Evolutionary conservation across 1,140 invertebrate genomes (phyloP), one percentile per base, ranked within the genome.

Genomic region (Zaprionus vittiger): DNA sequence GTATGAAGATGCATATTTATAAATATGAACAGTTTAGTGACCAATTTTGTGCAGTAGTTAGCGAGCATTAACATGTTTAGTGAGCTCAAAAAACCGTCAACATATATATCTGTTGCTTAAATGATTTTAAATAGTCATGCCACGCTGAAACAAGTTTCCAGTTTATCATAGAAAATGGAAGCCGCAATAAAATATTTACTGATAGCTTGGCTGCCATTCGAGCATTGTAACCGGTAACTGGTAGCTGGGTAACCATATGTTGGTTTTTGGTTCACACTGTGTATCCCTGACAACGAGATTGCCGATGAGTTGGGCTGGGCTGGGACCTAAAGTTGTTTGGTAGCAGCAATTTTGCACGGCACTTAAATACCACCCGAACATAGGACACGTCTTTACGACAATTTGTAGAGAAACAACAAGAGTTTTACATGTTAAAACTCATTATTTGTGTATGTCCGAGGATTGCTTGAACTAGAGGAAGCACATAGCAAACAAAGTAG

Each of bases 171-270:
- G 47, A 52, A 52, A 52, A 52, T 22, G 17, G 47, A 22, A 52
- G 47, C 41, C n/a, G 22, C 47, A 52, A 52, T 52, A 24, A 52
- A 52, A 52, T 52, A 52, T 52, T 52, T 52, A 22, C 47, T 9
- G 11, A 52, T 52, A 22, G 20, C 20, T 9, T 11, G 17, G 47
- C 47, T 52, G 47, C 47, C 47, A 24, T 52, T 52, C 47, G 47
- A 24, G 47, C 47, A 20, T 52, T 52, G 47, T 52, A 52, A 52
- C 47, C 47, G 47, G 47, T 52, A 52, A 52, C 9, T 52, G 47
- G 47, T 52, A 52, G 47, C 47, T 52, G 47, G 47, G 47, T 52
- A 52, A 52, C 47, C 47, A 52, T 52, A 52, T 52, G 47, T 52
- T 52, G 47, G 47, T 52, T 52, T 52, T 22, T 20, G 17, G 9